Evolutionary conservation across 2,113 vertebrate species (phyloP), one percentile per base, ranked within the genome.

Genomic region (Syrmaticus mikado): DNA sequence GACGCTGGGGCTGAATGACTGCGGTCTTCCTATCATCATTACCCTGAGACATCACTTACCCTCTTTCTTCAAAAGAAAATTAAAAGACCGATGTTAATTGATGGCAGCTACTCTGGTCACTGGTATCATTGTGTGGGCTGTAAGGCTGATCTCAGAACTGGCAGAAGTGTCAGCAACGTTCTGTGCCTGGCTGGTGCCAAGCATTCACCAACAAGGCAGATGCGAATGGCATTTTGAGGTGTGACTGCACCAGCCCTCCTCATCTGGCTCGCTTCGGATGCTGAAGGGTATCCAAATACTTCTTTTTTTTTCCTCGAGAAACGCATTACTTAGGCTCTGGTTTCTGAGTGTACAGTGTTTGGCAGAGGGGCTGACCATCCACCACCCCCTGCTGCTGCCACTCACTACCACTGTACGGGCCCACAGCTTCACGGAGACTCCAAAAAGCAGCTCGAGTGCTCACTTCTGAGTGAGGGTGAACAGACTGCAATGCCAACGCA

Each of bases 21-120:
- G 62, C 24, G 19, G 65, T 81, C n/a, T 62, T 73, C 70, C 77
- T 61, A 82, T 18, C 77, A 64, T 16, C 1, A 20, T 91, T 77
- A 43, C 48, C 74, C 38, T 43, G 30, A 93, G 73, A 89, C 7
- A 58, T 16, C 25, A 57, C 78, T 64, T 85, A 57, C 66, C 48
- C 34, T 71, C 73, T 55, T 72, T 48, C 61, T 82, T 82, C 36
- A 48, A 50, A 94, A 86, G 43, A 83, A 92, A 95, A 94, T 87
- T 25, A 85, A 94, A 92, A 83, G 65, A 22, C 43, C 88, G 12
- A 28, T 88, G 95, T 91, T 91, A 84, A 85, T 74, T 58, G 57
- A 74, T 48, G 27, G 53, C 48, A 82, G 80, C 70, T 91, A 24
- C 60, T 93, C 81, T 81, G 60, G 64, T 57, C 76, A 66, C 34